Base-by-base conservation (phyloP, 2,888 invertebrate genomes). In the Drosophila lutescens region DNA sequence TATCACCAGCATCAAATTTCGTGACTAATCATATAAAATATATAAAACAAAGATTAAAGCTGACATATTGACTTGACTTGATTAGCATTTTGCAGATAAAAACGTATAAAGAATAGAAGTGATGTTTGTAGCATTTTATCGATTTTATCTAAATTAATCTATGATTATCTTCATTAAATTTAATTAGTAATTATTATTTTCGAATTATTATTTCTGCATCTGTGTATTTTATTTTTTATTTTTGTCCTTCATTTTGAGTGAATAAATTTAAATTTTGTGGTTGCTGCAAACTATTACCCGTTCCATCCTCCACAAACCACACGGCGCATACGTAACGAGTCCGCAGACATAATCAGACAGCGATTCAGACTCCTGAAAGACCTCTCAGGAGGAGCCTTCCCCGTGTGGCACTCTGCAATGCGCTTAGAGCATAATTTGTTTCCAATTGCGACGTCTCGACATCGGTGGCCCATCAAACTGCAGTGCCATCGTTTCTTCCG, bases 391-490 rank as follows among this genome's bases (percentile, higher is more conserved):
- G 67, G 20, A 23, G 20, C 44, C 20, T 12, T 9, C 17, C 50
- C 50, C 23, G 32, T 9, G 55, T 53, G 72, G 44, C 50, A 50
- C 40, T 55, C 76, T 74, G 84, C 69, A 84, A 62, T 72, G 72
- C 79, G 87, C 77, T 77, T 86, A 78, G 82, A 87, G 83, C 77
- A 82, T 85, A 87, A 85, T 85, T 86, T 87, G 85, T 87, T 87
- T 87, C 83, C 85, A 87, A 85, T 85, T 87, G 79, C 83, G 61
- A 70, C 75, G 61, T 67, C 70, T 70, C 61, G 60, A 75, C 67
- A 70, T 67, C 57, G 68, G 58, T 38, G 72, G 59, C 17, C 62
- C 73, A 68, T 67, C 63, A 46, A 43, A 50, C 49, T 72, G 67
- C 63, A 41, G 62, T 43, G 66, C 66, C 44, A 34, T 38, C 51